A percentile compares a stretch with the other conserved stretches of the same genome.
Conservation (phyloP, 1,140 invertebrate species). For the Sipha flava region DNA sequence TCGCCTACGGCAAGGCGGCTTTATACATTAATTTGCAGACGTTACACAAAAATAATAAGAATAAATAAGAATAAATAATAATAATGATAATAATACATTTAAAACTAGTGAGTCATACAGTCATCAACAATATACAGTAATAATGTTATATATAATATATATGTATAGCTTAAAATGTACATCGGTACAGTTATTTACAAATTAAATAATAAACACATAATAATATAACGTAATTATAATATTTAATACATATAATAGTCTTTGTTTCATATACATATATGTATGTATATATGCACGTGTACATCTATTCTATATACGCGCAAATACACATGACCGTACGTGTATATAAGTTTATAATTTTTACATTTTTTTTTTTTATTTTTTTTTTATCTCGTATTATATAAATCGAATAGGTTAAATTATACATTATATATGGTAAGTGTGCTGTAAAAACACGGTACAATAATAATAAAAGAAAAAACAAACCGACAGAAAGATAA, state of each 20-base stretch:
- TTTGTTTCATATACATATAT: neutral
- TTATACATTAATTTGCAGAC: neutral
- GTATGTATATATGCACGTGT: neutral
- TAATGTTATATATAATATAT: neutral
- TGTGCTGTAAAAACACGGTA: too few species aligned
- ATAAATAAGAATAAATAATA: neutral
- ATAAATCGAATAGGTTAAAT: too few species aligned
- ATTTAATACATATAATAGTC: conserved; percentile 2
- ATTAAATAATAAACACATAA: neutral
- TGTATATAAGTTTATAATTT: too few species aligned
- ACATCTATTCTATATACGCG: neutral
- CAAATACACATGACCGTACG: neutral
- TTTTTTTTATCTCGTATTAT: too few species aligned
- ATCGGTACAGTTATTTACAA: conserved; percentile 19
- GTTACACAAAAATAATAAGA: neutral
- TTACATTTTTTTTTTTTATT: too few species aligned
- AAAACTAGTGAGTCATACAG: neutral
- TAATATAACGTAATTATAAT: neutral
- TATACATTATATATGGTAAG: too few species aligned
- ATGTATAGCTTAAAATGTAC: neutral
- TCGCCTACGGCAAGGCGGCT: neutral
- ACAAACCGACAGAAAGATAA: too few species aligned
- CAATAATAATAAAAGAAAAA: too few species aligned
- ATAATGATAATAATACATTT: neutral
- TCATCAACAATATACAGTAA: conserved; percentile 18